Conservation (phyloP, 2,797 vertebrate species). For the Periophthalmus magnuspinnatus region DNA sequence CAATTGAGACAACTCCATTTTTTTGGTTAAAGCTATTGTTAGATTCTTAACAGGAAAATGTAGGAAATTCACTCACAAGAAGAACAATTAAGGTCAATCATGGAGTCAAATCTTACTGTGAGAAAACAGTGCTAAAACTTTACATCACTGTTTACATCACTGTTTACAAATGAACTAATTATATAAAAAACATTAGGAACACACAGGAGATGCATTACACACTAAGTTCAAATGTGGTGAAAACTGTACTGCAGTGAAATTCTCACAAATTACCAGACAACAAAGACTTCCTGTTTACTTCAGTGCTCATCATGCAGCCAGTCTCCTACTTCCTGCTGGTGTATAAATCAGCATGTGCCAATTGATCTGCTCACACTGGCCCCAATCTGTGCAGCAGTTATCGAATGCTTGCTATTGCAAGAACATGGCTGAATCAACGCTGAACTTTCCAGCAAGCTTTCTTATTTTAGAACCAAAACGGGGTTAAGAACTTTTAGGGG, state of each 20-base stretch:
- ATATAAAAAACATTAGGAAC: background rate
- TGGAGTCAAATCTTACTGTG: too few relatives aligned
- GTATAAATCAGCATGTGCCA: conserved; percentile 19
- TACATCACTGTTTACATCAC: too few relatives aligned
- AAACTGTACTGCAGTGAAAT: conserved; percentile 40
- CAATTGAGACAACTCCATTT: background rate
- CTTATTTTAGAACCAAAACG: conserved; percentile 4
- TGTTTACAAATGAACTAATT: too few relatives aligned
- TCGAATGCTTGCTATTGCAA: background rate
- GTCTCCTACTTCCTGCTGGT: conserved; percentile 43
- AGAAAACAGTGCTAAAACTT: too few relatives aligned
- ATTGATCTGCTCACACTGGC: conserved; percentile 2
- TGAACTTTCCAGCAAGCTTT: background rate
- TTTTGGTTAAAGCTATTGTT: background rate
- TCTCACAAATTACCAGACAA: conserved; percentile 59
- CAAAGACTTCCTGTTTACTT: conserved; percentile 57
- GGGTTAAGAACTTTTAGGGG: conserved; percentile 3
- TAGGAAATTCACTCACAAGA: background rate
- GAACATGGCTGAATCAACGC: background rate
- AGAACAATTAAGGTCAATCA: too few relatives aligned
- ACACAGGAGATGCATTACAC: background rate
- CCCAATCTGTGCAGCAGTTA: background rate
- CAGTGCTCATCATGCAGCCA: conserved; percentile 26
- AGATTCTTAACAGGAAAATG: background rate
- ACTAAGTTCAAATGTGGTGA: conserved; percentile 2